Evolutionary conservation across 2,797 vertebrate genomes (phyloP).

Genomic region (Anableps anableps): DNA sequence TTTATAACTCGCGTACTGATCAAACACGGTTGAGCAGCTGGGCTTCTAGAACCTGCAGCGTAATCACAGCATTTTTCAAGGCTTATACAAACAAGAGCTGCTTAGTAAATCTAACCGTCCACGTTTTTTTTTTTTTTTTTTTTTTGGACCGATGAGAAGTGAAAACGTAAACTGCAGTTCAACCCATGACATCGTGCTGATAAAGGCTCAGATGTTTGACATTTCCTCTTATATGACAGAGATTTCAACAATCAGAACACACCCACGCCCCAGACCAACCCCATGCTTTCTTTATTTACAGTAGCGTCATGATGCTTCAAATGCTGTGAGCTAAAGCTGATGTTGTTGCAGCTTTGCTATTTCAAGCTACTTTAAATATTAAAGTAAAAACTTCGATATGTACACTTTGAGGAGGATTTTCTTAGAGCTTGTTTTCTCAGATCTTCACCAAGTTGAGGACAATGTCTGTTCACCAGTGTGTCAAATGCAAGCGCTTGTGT

Average conservation of each 20-base stretch:
- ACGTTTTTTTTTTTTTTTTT: too few species aligned
- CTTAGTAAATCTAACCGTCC: background rate
- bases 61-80: background rate
- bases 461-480: slow-evolving; percentile 27
- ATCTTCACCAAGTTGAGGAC: slow-evolving; percentile 34
- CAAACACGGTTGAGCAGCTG: background rate
- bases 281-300: slow-evolving; percentile 8
- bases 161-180: slow-evolving; percentile 17
- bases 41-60: background rate
- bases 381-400: background rate
- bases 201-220: slow-evolving; percentile 15
- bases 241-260: slow-evolving; percentile 34
- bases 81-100: background rate
- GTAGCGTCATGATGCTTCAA: too few species aligned
- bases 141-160: background rate
- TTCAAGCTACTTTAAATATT: background rate
- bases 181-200: background rate
- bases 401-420: background rate
- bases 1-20: background rate
- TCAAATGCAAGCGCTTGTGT: slow-evolving; percentile 36
- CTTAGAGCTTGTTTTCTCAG: slow-evolving; percentile 1
- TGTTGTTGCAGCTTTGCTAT: background rate
- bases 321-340: background rate
- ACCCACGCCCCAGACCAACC: slow-evolving; percentile 61
- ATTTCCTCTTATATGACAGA: slow-evolving; percentile 19